Evolutionary conservation across 2,113 vertebrate genomes (phyloP).

Genomic region (Pterocles orientalis): DNA sequence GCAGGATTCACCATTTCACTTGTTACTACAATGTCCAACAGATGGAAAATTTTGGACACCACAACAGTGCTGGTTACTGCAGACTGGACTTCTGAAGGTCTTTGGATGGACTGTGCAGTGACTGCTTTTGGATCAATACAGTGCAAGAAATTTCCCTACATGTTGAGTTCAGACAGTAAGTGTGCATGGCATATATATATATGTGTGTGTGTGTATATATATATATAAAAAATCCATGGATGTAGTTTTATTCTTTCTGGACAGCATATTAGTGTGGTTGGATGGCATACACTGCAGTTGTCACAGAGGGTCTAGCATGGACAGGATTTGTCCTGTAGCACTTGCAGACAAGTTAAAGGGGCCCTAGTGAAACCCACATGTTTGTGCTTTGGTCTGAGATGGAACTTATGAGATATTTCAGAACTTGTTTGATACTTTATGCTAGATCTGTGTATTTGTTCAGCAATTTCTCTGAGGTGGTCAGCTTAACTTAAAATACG

Average conservation of each 20-base stretch:
- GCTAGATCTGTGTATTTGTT: neutral
- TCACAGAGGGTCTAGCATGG: neutral
- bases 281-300: neutral
- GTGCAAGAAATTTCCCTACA: slow-evolving; percentile 78
- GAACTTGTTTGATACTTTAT: neutral
- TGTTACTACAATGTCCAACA: slow-evolving; percentile 74
- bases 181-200: neutral
- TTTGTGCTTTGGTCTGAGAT: neutral
- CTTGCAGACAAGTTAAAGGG: neutral
- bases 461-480: neutral
- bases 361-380: rapidly evolving
- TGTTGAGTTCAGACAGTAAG: slow-evolving; percentile 82
- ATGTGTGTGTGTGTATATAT: neutral
- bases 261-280: rapidly evolving
- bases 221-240: neutral
- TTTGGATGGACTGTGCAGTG: slow-evolving; percentile 84
- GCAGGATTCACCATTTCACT: slow-evolving; percentile 75
- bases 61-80: slow-evolving; percentile 43
- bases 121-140: slow-evolving; percentile 69
- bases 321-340: neutral
- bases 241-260: neutral
- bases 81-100: slow-evolving; percentile 80
- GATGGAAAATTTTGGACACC: slow-evolving; percentile 75
- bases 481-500: neutral
- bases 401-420: neutral